phyloP scores from a whole-genome alignment of 2,113 vertebrate genomes.

The Merops nubicus region DNA sequence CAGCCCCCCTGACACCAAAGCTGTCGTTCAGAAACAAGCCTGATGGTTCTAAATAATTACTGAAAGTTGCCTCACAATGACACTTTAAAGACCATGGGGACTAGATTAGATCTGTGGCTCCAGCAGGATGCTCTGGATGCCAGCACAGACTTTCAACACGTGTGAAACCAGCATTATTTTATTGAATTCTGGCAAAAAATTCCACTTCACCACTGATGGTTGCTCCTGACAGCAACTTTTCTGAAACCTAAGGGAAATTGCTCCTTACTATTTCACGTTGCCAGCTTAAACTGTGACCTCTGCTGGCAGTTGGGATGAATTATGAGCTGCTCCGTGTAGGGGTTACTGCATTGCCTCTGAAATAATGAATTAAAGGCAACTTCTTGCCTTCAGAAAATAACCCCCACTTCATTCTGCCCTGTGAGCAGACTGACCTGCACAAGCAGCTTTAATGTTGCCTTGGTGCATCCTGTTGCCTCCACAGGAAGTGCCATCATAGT shows the following conservation, averaged over 20 bases:
- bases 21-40: neutral
- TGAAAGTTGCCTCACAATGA: neutral
- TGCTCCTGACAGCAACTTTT: neutral
- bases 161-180: neutral
- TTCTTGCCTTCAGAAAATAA: neutral
- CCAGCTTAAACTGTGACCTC: conserved; percentile 25
- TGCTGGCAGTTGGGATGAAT: neutral
- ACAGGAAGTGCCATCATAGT: neutral
- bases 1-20: neutral
- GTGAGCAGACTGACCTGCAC: neutral
- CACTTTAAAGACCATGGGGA: neutral
- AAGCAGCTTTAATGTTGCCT: neutral
- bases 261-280: neutral
- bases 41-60: neutral
- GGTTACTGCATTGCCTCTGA: neutral
- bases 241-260: neutral
- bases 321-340: neutral
- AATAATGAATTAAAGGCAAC: neutral
- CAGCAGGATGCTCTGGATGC: neutral
- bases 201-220: neutral
- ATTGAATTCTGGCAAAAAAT: neutral
- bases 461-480: too few relatives aligned
- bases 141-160: neutral
- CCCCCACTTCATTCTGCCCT: neutral
- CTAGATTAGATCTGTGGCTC: neutral